Evolutionary conservation across 1,140 invertebrate genomes (phyloP).

Genomic region (Drosophila kohkoa): DNA sequence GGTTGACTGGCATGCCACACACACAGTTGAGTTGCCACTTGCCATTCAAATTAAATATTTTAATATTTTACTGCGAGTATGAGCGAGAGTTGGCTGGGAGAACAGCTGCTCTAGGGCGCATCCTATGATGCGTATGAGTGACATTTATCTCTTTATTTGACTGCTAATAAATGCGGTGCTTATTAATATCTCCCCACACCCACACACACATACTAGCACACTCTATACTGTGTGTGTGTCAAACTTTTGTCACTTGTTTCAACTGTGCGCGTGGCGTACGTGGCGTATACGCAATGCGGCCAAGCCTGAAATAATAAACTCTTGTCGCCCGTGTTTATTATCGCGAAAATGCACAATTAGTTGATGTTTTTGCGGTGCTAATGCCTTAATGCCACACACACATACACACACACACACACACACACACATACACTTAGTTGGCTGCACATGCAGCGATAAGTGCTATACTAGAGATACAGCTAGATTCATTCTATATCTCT

Average conservation of each 20-base stretch:
- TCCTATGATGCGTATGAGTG: slow-evolving; percentile 70
- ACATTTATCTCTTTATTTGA: slow-evolving; percentile 82
- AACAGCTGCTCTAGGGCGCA: slow-evolving; percentile 55
- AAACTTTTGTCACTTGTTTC: slow-evolving; percentile 70
- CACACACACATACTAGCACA: too few species aligned
- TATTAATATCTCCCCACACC: slow-evolving; percentile 63
- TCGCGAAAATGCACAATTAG: slow-evolving; percentile 82
- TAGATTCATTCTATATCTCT: slow-evolving; percentile 26
- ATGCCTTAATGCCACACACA: slow-evolving; percentile 69
- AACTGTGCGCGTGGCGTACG: slow-evolving; percentile 27
- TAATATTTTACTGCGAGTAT: slow-evolving; percentile 49
- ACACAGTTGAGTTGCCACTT: slow-evolving; percentile 30
- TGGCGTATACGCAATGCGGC: slow-evolving; percentile 50
- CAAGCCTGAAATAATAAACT: slow-evolving; percentile 79
- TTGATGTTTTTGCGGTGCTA: slow-evolving; percentile 82
- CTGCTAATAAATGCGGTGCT: slow-evolving; percentile 80
- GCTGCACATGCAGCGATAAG: slow-evolving; percentile 67
- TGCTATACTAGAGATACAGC: slow-evolving; percentile 49
- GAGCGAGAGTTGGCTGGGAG: not conserved
- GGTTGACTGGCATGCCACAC: slow-evolving; percentile 19
- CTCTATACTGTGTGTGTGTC: slow-evolving; percentile 17
- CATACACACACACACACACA: slow-evolving; percentile 22
- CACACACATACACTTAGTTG: slow-evolving; percentile 3
- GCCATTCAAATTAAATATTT: slow-evolving; percentile 73
- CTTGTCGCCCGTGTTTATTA: slow-evolving; percentile 72